Percentiles rank a stretch among this genome's conserved stretches.
Conservation (phyloP, 2,797 vertebrate genomes). For the Meda fulgida region DNA sequence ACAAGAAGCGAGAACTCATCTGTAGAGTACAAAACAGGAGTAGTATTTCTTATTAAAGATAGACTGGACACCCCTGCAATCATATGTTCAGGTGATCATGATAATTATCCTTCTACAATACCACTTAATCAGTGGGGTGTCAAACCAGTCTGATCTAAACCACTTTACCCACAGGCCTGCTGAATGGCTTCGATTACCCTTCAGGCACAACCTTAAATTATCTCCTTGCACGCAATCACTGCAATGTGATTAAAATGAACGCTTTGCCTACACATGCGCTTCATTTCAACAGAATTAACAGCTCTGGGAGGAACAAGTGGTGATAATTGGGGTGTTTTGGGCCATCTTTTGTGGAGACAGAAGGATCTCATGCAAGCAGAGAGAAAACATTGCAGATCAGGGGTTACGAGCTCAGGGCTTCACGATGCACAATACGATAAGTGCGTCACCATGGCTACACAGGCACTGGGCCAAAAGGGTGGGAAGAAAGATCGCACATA, state of each 20-base stretch:
- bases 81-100: conserved; percentile 40
- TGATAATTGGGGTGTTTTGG: conserved; percentile 56
- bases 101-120: conserved; percentile 58
- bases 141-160: conserved; percentile 47
- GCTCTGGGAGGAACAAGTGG: conserved; percentile 48
- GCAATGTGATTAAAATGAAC: conserved; percentile 56
- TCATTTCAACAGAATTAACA: conserved; percentile 36
- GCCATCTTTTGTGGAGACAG: conserved; percentile 47
- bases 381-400: conserved; percentile 7
- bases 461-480: conserved; percentile 29
- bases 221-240: conserved; percentile 44
- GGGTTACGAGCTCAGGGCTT: conserved; percentile 17
- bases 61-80: conserved; percentile 32
- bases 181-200: conserved; percentile 38
- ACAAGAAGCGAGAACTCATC: background rate
- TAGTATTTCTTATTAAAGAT: background rate
- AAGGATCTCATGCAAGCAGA: conserved; percentile 29
- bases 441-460: conserved; percentile 38
- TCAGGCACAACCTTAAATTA: conserved; percentile 53
- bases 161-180: conserved; percentile 44
- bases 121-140: conserved; percentile 46
- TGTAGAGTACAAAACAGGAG: background rate
- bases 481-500: conserved; percentile 21
- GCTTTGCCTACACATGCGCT: conserved; percentile 55
- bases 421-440: background rate